Evolutionary conservation across 2,113 vertebrate species (phyloP).

Genomic region (Nettapus auritus): DNA sequence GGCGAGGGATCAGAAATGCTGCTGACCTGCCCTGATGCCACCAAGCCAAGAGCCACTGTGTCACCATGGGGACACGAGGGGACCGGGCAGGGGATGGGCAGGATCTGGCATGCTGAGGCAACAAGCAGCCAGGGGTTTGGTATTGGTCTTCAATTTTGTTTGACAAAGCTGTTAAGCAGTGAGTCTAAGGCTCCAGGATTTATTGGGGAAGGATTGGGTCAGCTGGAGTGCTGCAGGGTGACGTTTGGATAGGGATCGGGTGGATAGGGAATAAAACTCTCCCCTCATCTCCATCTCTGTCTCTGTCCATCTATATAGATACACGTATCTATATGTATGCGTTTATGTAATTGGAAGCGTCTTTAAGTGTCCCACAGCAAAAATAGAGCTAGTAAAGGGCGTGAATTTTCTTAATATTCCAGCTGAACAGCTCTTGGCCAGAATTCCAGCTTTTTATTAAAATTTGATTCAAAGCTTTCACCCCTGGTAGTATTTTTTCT

Average conservation of each 20-base stretch:
- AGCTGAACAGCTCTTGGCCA: fast-evolving
- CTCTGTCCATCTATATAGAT: neutral
- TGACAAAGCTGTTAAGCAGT: neutral
- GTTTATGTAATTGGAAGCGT: fast-evolving
- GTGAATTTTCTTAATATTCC: neutral
- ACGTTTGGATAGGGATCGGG: fast-evolving
- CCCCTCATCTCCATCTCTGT: neutral
- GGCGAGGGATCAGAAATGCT: too few species aligned
- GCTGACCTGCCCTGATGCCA: too few species aligned
- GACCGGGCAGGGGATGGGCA: too few species aligned
- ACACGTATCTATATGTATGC: fast-evolving
- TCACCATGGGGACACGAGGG: too few species aligned
- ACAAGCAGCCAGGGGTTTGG: neutral
- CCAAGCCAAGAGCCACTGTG: too few species aligned
- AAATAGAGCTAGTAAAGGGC: neutral
- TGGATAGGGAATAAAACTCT: neutral
- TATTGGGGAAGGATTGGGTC: neutral
- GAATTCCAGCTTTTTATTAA: neutral
- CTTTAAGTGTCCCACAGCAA: neutral
- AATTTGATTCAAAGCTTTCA: neutral
- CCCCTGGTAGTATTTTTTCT: neutral
- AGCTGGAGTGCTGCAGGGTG: neutral
- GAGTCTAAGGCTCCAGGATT: neutral
- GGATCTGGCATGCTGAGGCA: too few species aligned
- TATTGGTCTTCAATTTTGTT: fast-evolving